These are phyloP conservation scores for Oscheius sp. DNA, from an alignment of 2,888 invertebrate species.

Conservation along the genomic window DNA sequence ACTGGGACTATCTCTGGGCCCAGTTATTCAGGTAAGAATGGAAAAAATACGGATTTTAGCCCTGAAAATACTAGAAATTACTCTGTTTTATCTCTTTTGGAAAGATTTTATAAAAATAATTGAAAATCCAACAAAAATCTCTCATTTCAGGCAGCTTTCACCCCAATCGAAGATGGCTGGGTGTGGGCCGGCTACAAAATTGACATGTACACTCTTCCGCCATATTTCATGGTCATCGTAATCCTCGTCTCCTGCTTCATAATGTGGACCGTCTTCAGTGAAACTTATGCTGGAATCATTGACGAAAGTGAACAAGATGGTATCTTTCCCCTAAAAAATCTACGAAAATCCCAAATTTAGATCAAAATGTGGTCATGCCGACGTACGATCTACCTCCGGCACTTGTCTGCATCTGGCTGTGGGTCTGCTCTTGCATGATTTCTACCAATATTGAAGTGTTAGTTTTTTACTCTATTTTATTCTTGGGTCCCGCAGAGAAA, in stretches of 20 bases:
- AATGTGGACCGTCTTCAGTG: slow-evolving; percentile 52
- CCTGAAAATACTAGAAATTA: too few relatives aligned
- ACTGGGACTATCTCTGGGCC: slow-evolving; percentile 53
- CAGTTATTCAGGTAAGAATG: slow-evolving; percentile 47
- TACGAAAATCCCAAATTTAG: background rate
- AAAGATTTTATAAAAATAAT: background rate
- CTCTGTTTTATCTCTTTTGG: too few relatives aligned
- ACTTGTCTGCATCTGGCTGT: slow-evolving; percentile 56
- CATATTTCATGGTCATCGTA: slow-evolving; percentile 53
- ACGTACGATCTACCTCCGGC: slow-evolving; percentile 56
- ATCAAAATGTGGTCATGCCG: slow-evolving; percentile 42
- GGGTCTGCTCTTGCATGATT: slow-evolving; percentile 55
- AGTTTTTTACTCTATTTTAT: slow-evolving; percentile 17
- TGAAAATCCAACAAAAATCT: slow-evolving; percentile 6
- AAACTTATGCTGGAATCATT: slow-evolving; percentile 58
- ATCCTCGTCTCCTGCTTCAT: slow-evolving; percentile 42
- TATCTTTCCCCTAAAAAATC: background rate
- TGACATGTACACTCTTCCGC: slow-evolving; percentile 56
- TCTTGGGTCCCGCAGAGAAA: too few relatives aligned
- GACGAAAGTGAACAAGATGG: slow-evolving; percentile 44
- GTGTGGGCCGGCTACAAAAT: slow-evolving; percentile 22
- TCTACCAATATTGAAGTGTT: slow-evolving; percentile 61
- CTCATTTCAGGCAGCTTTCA: slow-evolving; percentile 44
- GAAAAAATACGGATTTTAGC: background rate
- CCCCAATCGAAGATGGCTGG: slow-evolving; percentile 50